Conservation (phyloP, 2,797 vertebrate species). For the Melanotaenia parkinsoni region DNA sequence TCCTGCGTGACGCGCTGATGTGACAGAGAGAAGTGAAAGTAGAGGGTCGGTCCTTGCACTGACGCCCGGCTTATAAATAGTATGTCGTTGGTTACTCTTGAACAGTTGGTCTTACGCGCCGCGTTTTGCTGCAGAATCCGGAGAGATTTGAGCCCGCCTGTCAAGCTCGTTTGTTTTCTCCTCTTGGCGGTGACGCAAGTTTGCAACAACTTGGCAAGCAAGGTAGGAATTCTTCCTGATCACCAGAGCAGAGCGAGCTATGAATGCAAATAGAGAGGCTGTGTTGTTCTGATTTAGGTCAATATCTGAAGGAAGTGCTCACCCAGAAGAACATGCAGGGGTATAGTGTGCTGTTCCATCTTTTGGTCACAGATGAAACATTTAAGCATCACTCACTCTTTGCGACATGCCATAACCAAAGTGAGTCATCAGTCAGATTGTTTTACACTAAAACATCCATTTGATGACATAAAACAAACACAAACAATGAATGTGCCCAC, state of each 20-base stretch:
- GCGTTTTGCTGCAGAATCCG: conserved; percentile 4
- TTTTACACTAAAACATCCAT: neutral
- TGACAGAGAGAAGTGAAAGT: conserved; percentile 52
- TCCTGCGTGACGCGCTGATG: conserved; percentile 37
- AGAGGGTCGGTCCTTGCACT: conserved; percentile 32
- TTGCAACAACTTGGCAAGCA: conserved; percentile 50
- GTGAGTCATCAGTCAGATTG: neutral
- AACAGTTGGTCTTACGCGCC: neutral
- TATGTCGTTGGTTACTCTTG: neutral
- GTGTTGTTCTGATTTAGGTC: conserved; percentile 17
- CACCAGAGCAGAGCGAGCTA: conserved; percentile 9
- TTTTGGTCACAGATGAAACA: neutral
- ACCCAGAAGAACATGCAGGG: conserved; percentile 7
- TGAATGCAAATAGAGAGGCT: conserved; percentile 26
- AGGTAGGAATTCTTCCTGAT: conserved; percentile 50
- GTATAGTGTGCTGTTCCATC: neutral
- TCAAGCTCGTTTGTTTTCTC: conserved; percentile 24
- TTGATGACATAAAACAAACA: neutral
- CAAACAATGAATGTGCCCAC: no score
- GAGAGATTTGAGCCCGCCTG: conserved; percentile 13
- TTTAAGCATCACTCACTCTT: neutral
- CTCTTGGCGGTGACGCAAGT: conserved; percentile 44
- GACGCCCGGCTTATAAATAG: conserved; percentile 37
- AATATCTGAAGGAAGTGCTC: conserved; percentile 1
- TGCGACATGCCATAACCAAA: neutral